Conservation (phyloP, 2,888 invertebrate species). For the Petrolisthes cinctipes region DNA sequence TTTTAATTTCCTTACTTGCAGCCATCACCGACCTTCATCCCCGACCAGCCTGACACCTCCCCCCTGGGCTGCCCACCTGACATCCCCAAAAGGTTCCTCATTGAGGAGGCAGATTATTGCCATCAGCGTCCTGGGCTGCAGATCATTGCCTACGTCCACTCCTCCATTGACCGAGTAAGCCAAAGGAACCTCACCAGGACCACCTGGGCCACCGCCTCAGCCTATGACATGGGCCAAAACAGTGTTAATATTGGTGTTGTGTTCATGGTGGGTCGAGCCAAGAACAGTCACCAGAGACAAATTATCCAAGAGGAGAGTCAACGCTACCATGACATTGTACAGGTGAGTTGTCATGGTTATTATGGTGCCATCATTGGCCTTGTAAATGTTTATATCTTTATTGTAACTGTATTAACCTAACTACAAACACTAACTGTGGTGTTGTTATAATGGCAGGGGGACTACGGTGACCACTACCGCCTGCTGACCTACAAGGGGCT, state of each 20-base stretch:
- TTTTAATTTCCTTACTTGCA: not conserved
- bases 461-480: constrained; percentile 66
- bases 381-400: too few relatives aligned
- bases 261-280: constrained; percentile 47
- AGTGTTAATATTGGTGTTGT: constrained; percentile 31
- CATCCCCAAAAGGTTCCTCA: constrained; percentile 48
- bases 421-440: too few relatives aligned
- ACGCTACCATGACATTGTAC: constrained; percentile 47
- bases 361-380: too few relatives aligned
- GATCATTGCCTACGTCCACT: constrained; percentile 53
- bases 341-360: constrained; percentile 18
- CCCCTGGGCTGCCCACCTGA: constrained; percentile 2
- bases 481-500: constrained; percentile 67
- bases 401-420: too few relatives aligned
- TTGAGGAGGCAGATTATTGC: constrained; percentile 55
- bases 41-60: constrained; percentile 17
- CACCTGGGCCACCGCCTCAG: constrained; percentile 52
- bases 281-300: constrained; percentile 6
- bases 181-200: constrained; percentile 32
- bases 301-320: constrained; percentile 43
- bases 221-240: constrained; percentile 29
- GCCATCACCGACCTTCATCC: constrained; percentile 17
- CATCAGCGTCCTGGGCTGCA: constrained; percentile 26
- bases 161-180: constrained; percentile 18
- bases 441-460: constrained; percentile 54